Percentiles rank a stretch among this genome's conserved stretches.
Evolutionary conservation across 1,140 invertebrate species (phyloP).

Genomic region (Leptinotarsa texana): DNA sequence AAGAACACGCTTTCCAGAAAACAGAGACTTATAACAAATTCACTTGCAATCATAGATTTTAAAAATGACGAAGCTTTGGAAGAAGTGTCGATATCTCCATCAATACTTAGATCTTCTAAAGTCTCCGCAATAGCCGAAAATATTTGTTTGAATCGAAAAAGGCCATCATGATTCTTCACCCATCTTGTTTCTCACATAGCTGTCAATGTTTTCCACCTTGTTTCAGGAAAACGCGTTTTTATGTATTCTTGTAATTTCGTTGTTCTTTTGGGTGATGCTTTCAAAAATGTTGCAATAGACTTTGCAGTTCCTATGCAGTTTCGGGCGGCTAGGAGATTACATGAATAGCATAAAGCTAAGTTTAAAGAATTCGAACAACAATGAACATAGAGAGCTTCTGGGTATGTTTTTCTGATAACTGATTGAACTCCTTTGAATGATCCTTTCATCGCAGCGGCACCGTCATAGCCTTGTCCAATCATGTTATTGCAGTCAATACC

Average conservation of each 20-base stretch:
- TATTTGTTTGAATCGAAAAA: slow-evolving; percentile 3
- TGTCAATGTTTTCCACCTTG: slow-evolving; percentile 10
- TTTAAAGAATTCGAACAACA: slow-evolving; percentile 25
- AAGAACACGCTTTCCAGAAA: background rate
- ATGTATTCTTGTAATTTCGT: background rate
- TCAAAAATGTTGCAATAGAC: slow-evolving; percentile 1
- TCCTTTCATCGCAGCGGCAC: slow-evolving; percentile 27
- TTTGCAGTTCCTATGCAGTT: slow-evolving; percentile 13
- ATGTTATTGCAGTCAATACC: slow-evolving; percentile 7
- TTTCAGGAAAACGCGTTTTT: background rate
- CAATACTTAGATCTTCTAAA: slow-evolving; percentile 3
- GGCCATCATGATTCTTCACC: slow-evolving; percentile 13
- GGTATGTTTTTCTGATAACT: slow-evolving; percentile 21
- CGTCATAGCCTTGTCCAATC: slow-evolving; percentile 25
- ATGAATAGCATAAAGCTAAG: slow-evolving; percentile 16
- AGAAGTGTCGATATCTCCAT: slow-evolving; percentile 9
- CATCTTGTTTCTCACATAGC: slow-evolving; percentile 18
- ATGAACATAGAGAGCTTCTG: slow-evolving; percentile 19
- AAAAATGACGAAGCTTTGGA: slow-evolving; percentile 6
- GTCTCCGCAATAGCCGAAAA: slow-evolving; percentile 2
- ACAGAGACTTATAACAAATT: slow-evolving; percentile 14
- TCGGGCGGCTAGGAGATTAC: background rate
- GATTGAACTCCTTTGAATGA: slow-evolving; percentile 27
- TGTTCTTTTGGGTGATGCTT: background rate
- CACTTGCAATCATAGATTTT: background rate